Percentiles rank a stretch among this genome's conserved stretches.
Conservation (phyloP, 2,888 invertebrate species). For the Trisateles emortualis region DNA sequence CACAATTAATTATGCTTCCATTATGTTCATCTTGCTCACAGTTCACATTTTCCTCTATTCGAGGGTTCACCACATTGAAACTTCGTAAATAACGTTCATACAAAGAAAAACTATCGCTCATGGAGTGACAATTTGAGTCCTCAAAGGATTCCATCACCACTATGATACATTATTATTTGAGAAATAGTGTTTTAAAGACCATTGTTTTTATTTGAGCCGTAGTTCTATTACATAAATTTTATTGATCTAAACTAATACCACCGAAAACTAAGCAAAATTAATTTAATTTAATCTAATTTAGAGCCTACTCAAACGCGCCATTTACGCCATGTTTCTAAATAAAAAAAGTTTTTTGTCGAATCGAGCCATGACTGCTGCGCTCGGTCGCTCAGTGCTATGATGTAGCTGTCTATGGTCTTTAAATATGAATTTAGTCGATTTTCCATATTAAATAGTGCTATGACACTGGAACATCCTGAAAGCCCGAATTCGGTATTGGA, state of each 20-base stretch:
- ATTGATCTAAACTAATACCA: not conserved
- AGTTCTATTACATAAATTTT: not conserved
- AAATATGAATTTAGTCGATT: too few species aligned
- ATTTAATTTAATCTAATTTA: not conserved
- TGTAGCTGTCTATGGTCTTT: too few species aligned
- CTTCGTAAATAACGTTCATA: conserved; percentile 82
- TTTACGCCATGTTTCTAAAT: conserved; percentile 30
- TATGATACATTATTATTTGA: conserved; percentile 53
- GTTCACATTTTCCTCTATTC: conserved; percentile 57
- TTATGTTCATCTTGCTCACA: conserved; percentile 47
- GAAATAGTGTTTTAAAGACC: conserved; percentile 15
- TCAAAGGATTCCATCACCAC: conserved; percentile 82
- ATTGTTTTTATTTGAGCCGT: conserved; percentile 3
- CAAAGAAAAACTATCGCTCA: conserved; percentile 81
- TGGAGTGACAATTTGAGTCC: conserved; percentile 80
- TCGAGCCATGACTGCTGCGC: too few species aligned
- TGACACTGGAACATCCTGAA: too few species aligned
- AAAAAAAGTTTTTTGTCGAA: not conserved
- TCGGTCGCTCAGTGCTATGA: too few species aligned
- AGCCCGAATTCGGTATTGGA: too few species aligned
- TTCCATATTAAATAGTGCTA: too few species aligned
- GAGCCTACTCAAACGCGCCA: conserved; percentile 30
- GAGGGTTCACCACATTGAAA: conserved; percentile 75
- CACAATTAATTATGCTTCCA: conserved; percentile 55
- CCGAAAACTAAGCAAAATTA: conserved; percentile 2